Percentiles rank a stretch among this genome's conserved stretches.
Evolutionary conservation across 2,113 vertebrate species (phyloP).

Genomic region (Chitala chitala): DNA sequence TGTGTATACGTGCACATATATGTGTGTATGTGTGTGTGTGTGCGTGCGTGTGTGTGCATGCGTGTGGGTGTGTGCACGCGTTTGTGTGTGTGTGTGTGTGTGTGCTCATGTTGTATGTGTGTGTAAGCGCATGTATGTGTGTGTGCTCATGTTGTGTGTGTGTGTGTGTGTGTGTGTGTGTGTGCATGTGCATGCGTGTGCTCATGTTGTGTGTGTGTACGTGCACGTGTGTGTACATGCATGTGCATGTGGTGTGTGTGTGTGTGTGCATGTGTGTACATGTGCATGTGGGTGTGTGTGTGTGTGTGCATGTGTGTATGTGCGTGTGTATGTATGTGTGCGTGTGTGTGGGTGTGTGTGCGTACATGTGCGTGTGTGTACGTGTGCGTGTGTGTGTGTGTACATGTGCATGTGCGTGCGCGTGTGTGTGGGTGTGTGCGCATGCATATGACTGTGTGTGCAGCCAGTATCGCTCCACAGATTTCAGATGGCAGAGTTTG

Average conservation of each 20-base stretch:
- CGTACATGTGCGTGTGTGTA: background rate
- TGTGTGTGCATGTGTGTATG: background rate
- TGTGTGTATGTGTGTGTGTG: background rate
- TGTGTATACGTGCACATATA: constrained; percentile 17
- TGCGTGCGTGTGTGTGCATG: background rate
- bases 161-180: constrained; percentile 13
- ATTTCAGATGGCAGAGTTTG: too few species aligned
- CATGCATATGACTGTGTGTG: too few species aligned
- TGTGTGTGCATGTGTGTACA: constrained; percentile 20
- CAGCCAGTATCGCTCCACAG: too few species aligned
- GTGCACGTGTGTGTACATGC: too few species aligned
- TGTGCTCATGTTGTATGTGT: too few species aligned
- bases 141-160: too few species aligned
- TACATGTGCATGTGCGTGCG: background rate
- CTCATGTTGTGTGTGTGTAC: too few species aligned
- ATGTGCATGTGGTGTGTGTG: too few species aligned
- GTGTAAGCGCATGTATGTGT: too few species aligned
- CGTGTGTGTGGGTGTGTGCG: too few species aligned
- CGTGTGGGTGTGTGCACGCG: too few species aligned
- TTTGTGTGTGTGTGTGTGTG: too few species aligned
- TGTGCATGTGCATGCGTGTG: background rate
- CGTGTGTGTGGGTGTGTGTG: constrained; percentile 18
- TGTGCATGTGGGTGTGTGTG: constrained; percentile 24
- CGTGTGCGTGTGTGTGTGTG: background rate
- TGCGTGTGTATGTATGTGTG: constrained; percentile 13